Base-by-base conservation (phyloP, 1,140 invertebrate genomes). In the Mizuhopecten yessoensis region DNA sequence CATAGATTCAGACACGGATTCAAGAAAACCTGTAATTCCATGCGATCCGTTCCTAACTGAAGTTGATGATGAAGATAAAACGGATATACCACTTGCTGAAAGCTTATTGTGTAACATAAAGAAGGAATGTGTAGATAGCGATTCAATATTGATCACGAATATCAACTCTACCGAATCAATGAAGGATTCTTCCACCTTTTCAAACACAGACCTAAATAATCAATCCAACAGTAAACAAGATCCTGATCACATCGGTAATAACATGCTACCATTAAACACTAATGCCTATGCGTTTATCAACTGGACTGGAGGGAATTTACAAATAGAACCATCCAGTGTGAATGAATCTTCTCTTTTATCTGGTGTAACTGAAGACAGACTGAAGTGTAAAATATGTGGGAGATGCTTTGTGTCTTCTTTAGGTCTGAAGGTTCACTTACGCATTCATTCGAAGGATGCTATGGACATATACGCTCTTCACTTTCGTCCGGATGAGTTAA, bases 401-500 rank as follows among this genome's bases (percentile, higher is more conserved):
- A 75, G 57, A 75, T 9, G 57, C 57, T 75, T 75, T n/a, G n/a
- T 75, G 3, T 75, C 57, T 75, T 75, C 57, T 0, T 29, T 75
- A 75, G 57, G 57, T n/a, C 11, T 75, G 17, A 75, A 75, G n/a
- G n/a, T 75, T 75, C 57, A 75, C 57, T 75, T 75, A 3, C 23
- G 57, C 1, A 29, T 75, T n/a, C 57, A 75, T 75, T 75, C 57
- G n/a, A 75, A 75, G 29, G 57, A 75, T 17, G 57, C 57, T 9
- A 75, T 75, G 57, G 57, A 75, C n/a, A 75, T 75, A n/a, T 75
- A 75, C 11, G 57, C 57, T 5, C 57, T 75, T 7, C 57, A 75
- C n/a, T 75, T 75, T 75, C 57, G 57, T 29, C 57, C 57, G 29
- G 57, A 75, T 75, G 57, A 75, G n/a, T 1, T 75, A n/a, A 75